Evolutionary conservation across 2,113 vertebrate genomes (phyloP).

Genomic region (Eleginops maclovinus): DNA sequence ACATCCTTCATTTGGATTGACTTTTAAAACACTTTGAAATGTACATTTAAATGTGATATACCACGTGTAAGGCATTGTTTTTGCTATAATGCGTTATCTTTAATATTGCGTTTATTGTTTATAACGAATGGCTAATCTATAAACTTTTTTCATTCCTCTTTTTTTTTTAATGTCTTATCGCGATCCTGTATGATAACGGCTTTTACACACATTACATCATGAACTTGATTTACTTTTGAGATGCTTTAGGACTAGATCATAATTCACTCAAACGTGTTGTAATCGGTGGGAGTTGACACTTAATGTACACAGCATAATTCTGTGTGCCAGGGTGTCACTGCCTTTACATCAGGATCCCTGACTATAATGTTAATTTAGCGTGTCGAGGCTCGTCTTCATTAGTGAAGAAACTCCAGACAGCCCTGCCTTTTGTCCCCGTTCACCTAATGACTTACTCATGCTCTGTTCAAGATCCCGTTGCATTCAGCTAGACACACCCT

Average conservation of each 20-base stretch:
- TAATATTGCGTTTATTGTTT: too few species aligned
- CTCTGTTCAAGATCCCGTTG: background rate
- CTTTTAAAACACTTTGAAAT: too few species aligned
- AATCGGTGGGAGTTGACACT: background rate
- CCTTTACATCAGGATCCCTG: conserved; percentile 21
- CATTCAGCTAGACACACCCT: conserved; percentile 56
- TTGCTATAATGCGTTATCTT: too few species aligned
- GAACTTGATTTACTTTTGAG: background rate
- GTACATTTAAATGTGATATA: too few species aligned
- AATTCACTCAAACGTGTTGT: background rate
- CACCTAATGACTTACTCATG: background rate
- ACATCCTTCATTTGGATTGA: too few species aligned
- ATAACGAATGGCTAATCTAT: too few species aligned
- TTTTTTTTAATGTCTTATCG: background rate
- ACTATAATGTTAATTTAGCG: conserved; percentile 11
- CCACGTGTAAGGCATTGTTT: too few species aligned
- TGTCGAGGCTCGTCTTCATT: conserved; percentile 45
- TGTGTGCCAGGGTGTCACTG: too few species aligned
- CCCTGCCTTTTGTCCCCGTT: conserved; percentile 2
- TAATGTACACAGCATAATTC: too few species aligned
- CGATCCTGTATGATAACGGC: background rate
- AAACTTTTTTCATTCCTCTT: background rate
- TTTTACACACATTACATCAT: background rate
- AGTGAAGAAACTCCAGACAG: conserved; percentile 10
- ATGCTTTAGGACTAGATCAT: background rate